A percentile compares a stretch with the other conserved stretches of the same genome.
phyloP scores from a whole-genome alignment of 1,140 invertebrate genomes.

The Pogonus chalceus region DNA sequence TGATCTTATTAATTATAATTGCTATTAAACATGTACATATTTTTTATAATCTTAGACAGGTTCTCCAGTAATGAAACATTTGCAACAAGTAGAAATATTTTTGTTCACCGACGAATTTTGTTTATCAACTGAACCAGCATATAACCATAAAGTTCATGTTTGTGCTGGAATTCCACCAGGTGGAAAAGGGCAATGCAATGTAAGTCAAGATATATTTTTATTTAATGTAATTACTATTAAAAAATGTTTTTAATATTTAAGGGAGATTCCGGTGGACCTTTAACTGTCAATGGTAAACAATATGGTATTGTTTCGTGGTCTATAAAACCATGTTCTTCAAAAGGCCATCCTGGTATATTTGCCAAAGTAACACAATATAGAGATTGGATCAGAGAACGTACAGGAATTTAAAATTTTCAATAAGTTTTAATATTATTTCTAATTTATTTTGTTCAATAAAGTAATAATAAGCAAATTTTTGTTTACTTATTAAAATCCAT shows the following conservation, averaged over 20 bases:
- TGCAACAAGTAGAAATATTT: slow-evolving; percentile 33
- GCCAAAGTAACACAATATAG: slow-evolving; percentile 38
- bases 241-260: slow-evolving; percentile 10
- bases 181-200: slow-evolving; percentile 37
- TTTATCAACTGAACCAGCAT: slow-evolving; percentile 20
- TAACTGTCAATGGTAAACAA: slow-evolving; percentile 27
- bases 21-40: no score
- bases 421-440: no score
- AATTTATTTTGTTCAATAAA: no score
- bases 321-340: slow-evolving; percentile 33
- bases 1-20: no score
- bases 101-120: slow-evolving; percentile 33
- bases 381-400: slow-evolving; percentile 32
- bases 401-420: background rate
- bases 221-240: no score
- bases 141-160: slow-evolving; percentile 27
- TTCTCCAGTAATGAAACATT: slow-evolving; percentile 26
- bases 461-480: no score
- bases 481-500: no score
- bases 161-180: slow-evolving; percentile 34
- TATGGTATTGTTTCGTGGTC: slow-evolving; percentile 38
- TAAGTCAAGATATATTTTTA: slow-evolving; percentile 17
- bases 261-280: slow-evolving; percentile 37
- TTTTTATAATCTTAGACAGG: slow-evolving; percentile 32
- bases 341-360: slow-evolving; percentile 37